These are phyloP conservation scores for western clawed frog (Xenopus tropicalis) DNA, from an alignment of 2,113 vertebrate genomes.

Conservation along the genomic window DNA sequence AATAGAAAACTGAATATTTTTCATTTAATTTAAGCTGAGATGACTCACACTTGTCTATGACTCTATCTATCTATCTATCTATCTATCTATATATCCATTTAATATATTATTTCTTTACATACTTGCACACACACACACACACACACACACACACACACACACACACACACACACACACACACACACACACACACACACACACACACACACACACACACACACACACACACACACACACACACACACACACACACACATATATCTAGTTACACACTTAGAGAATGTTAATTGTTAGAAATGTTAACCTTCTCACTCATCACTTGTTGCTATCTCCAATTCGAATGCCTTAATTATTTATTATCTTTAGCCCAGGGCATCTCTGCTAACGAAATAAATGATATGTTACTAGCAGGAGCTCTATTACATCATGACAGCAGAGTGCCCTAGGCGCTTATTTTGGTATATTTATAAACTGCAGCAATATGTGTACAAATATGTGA, in stretches of 20 bases:
- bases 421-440: constrained; percentile 21
- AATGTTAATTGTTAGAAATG: neutral
- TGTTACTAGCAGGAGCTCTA: constrained; percentile 21
- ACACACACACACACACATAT: too few relatives aligned
- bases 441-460: constrained; percentile 28
- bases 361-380: constrained; percentile 25
- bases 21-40: neutral
- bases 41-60: neutral
- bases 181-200: too few relatives aligned
- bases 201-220: too few relatives aligned
- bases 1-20: neutral
- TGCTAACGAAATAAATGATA: constrained; percentile 37
- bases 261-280: too few relatives aligned
- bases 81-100: too few relatives aligned
- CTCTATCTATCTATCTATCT: too few relatives aligned
- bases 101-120: too few relatives aligned
- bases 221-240: too few relatives aligned
- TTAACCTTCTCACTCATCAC: constrained; percentile 8
- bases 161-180: too few relatives aligned
- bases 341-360: constrained; percentile 34
- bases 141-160: too few relatives aligned
- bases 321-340: constrained; percentile 3
- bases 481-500: constrained; percentile 13
- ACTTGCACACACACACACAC: too few relatives aligned
- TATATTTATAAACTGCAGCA: constrained; percentile 33